phyloP scores from a whole-genome alignment of 2,797 vertebrate species.

The Lerista edwardsae region DNA sequence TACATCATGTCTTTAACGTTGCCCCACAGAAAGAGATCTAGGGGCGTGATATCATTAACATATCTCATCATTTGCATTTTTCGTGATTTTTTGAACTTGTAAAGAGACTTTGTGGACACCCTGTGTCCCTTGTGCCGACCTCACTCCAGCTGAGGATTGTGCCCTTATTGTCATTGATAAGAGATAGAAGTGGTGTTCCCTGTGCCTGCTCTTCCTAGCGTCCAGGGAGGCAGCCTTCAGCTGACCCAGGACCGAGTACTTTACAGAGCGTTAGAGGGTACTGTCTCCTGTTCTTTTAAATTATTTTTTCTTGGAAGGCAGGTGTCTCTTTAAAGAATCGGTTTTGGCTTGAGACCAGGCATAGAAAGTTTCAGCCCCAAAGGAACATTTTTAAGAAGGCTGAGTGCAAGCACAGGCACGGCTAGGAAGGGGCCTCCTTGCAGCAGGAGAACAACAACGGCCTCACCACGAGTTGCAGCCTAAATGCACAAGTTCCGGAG shows the following conservation, averaged over 20 bases:
- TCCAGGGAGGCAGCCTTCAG: not conserved
- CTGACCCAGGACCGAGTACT: not conserved
- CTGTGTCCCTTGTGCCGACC: too few relatives aligned
- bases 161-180: too few relatives aligned
- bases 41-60: too few relatives aligned
- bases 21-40: too few relatives aligned
- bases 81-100: too few relatives aligned
- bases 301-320: not conserved
- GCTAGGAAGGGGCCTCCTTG: conserved; percentile 42
- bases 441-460: conserved; percentile 5
- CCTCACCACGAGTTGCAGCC: conserved; percentile 30
- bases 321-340: conserved; percentile 1
- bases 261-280: not conserved
- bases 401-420: conserved; percentile 4
- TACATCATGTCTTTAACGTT: too few relatives aligned
- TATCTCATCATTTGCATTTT: too few relatives aligned
- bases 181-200: not conserved
- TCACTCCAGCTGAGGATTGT: too few relatives aligned
- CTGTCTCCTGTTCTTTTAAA: not conserved
- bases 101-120: too few relatives aligned
- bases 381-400: conserved; percentile 26
- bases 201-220: not conserved
- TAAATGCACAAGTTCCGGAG: conserved; percentile 27
- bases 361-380: conserved; percentile 11
- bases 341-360: conserved; percentile 26